Conservation (phyloP, 2,888 invertebrate species). For the Hypomecis punctinalis region DNA sequence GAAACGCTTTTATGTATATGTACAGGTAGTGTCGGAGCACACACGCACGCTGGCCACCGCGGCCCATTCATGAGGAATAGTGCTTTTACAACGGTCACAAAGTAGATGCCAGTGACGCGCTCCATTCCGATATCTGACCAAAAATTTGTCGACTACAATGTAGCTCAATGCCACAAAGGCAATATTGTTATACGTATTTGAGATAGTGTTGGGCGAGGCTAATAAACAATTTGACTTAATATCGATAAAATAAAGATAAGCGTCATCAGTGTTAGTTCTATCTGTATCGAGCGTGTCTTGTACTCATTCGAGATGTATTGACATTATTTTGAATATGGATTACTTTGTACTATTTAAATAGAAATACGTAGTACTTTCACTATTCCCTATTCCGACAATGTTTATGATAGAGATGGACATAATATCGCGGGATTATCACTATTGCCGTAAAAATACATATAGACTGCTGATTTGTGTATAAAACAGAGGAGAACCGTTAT, state of each 20-base stretch:
- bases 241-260: constrained; percentile 44
- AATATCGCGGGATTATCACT: too few relatives aligned
- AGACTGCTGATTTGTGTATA: too few relatives aligned
- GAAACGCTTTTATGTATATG: constrained; percentile 47
- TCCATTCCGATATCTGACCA: constrained; percentile 55
- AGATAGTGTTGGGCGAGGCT: constrained; percentile 53
- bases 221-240: constrained; percentile 46
- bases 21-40: constrained; percentile 58
- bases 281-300: constrained; percentile 37
- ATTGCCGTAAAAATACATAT: too few relatives aligned
- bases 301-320: constrained; percentile 27
- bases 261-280: constrained; percentile 36
- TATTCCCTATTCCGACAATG: too few relatives aligned
- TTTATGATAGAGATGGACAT: too few relatives aligned
- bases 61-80: constrained; percentile 80
- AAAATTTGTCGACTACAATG: constrained; percentile 55
- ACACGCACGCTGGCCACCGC: constrained; percentile 61
- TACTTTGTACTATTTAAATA: constrained; percentile 11
- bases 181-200: constrained; percentile 53
- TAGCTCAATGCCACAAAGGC: constrained; percentile 48
- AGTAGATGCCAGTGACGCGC: constrained; percentile 64
- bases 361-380: too few relatives aligned
- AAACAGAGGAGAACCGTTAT: too few relatives aligned
- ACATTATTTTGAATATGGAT: constrained; percentile 24
- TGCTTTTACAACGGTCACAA: constrained; percentile 69